Conservation (phyloP, 2,888 invertebrate species). For the Drosophila mulleri region DNA sequence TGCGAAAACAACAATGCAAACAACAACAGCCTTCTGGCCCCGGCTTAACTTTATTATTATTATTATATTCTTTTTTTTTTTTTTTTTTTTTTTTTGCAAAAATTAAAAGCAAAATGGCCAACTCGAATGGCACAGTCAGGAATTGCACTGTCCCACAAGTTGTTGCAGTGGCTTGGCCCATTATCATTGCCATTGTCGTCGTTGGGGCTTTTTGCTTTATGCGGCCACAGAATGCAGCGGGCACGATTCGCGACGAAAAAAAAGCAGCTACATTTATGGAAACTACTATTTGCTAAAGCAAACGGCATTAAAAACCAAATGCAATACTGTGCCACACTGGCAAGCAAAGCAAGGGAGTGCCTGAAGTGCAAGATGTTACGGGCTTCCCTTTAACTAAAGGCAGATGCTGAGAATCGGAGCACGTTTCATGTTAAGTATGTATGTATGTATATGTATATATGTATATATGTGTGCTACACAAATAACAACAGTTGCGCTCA, state of each 20-base stretch:
- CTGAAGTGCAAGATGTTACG: conserved; percentile 41
- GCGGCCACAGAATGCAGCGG: conserved; percentile 43
- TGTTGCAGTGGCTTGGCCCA: conserved; percentile 12
- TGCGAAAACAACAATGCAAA: conserved; percentile 28
- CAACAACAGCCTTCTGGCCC: conserved; percentile 5
- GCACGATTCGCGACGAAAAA: conserved; percentile 1
- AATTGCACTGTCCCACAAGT: conserved; percentile 13
- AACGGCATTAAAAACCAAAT: conserved; percentile 65
- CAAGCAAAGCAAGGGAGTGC: conserved; percentile 9
- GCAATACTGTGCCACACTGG: conserved; percentile 28
- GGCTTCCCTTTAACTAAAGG: conserved; percentile 3
- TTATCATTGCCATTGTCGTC: conserved; percentile 28
- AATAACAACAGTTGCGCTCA: conserved; percentile 42
- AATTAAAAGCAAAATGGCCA: conserved; percentile 61
- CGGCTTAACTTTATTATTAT: conserved; percentile 30
- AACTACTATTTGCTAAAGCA: conserved; percentile 70
- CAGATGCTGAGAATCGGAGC: conserved; percentile 42
- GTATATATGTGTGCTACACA: conserved; percentile 23
- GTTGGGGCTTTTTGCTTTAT: conserved; percentile 34
- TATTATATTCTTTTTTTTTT: conserved; percentile 17
- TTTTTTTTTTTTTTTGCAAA: conserved; percentile 40
- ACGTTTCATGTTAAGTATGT: conserved; percentile 48
- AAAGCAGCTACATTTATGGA: conserved; percentile 54
- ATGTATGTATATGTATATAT: neutral
- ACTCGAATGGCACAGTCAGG: conserved; percentile 12